Evolutionary conservation across 2,888 invertebrate species (phyloP).

Genomic region (Drosophila seclusa): DNA sequence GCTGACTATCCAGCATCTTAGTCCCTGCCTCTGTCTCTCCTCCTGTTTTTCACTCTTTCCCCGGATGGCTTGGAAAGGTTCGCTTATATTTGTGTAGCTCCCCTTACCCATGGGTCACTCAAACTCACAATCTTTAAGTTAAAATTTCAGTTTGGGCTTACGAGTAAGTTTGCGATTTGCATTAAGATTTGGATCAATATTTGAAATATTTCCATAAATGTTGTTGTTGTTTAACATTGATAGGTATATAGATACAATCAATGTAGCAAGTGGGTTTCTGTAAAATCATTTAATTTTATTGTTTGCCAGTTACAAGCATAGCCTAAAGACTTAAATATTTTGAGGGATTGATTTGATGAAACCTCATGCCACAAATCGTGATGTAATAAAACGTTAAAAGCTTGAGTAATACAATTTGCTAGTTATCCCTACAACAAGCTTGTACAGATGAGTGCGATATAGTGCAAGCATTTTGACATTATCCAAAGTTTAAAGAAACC

Average conservation of each 20-base stretch:
- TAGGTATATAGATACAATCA: neutral
- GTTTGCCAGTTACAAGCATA: slow-evolving; percentile 39
- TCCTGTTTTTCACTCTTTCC: neutral
- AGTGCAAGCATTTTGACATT: slow-evolving; percentile 2
- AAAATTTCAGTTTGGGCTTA: neutral
- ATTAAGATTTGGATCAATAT: slow-evolving; percentile 3
- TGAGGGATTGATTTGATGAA: slow-evolving; percentile 5
- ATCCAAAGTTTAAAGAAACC: slow-evolving; percentile 14
- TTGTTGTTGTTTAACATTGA: neutral
- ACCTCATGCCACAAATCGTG: neutral
- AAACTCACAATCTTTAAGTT: neutral
- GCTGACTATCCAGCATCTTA: neutral
- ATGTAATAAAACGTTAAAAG: slow-evolving; percentile 25
- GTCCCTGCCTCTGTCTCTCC: neutral
- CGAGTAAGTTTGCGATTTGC: neutral
- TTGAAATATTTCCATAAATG: neutral
- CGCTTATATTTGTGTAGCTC: slow-evolving; percentile 6
- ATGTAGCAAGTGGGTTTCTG: neutral
- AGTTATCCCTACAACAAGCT: slow-evolving; percentile 32
- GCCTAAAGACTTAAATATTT: slow-evolving; percentile 6
- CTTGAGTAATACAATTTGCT: slow-evolving; percentile 57
- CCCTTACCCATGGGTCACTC: slow-evolving; percentile 16
- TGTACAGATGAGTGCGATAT: slow-evolving; percentile 10
- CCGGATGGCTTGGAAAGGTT: neutral
- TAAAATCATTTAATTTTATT: neutral